Evolutionary conservation across 2,888 invertebrate species (phyloP), one percentile per base, ranked within the genome.

Genomic region (Athalia circularis): DNA sequence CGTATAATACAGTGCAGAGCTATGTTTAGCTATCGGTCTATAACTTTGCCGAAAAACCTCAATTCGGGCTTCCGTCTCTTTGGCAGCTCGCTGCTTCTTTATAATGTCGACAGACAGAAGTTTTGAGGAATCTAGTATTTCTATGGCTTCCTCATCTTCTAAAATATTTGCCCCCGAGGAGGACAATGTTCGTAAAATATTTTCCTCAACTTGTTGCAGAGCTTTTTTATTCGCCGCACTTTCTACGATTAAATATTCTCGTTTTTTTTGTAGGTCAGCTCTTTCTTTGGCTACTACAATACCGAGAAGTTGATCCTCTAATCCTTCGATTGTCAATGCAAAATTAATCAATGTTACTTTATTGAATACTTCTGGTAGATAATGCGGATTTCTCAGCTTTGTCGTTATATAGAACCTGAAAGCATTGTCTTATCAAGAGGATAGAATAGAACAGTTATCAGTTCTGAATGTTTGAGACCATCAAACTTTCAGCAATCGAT

Each of bases 91-190:
- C 90, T 96, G 96, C 88, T 97, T 97, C 82, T 94, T 94, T 81
- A 93, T 93, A 80, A 98, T 97, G 86, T 97, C 96, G 79, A 94
- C 93, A 0, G 97, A 95, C 57, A 97, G 91, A 7, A 92, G 90
- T 91, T 98, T 97, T 0, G 97, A 97, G 4, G 96, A 95, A 88
- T 97, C 97, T 65, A 98, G 91, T 80, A 97, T 95, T 88, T 96
- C 93, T 83, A 98, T 97, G 3, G 98, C 98, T 4, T 93, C 93
- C 91, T 98, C 97, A 89, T 98, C 97, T 91, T 98, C 98, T 80
- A 98, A 92, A 87, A 98, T 97, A 88, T 97, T 96, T 3, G 97
- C 96, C 88, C 96, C 95, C 1, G 94, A 92, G 86, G 95, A 94
- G 64, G 96, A 95, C 77, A 98, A 91, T 0, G 97, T 97, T 85